Percentiles rank a stretch among this genome's conserved stretches.
These are phyloP conservation scores for Phoenicopterus ruber DNA, from an alignment of 2,113 vertebrate species.

Conservation along the genomic window DNA sequence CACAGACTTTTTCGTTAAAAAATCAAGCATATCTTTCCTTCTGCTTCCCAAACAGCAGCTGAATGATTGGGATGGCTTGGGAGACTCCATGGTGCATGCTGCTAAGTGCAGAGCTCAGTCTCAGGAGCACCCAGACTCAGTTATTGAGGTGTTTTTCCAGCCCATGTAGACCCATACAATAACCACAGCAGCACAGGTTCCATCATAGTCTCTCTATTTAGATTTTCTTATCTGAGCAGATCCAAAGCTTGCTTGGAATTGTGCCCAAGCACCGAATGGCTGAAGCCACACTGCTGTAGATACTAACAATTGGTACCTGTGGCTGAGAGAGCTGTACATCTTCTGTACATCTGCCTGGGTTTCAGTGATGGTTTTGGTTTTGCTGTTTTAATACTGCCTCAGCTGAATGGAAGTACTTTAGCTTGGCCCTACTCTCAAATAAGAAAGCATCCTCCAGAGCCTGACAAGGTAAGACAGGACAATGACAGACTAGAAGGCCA, in stretches of 20 bases:
- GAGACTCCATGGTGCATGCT: background rate
- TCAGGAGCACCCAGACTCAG: background rate
- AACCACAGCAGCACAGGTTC: background rate
- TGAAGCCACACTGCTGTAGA: background rate
- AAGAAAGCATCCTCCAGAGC: background rate
- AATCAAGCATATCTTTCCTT: background rate
- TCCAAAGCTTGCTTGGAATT: background rate
- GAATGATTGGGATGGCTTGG: background rate
- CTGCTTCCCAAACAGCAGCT: background rate
- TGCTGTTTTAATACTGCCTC: background rate
- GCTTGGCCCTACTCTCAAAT: background rate
- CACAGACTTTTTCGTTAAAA: background rate
- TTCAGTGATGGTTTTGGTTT: background rate
- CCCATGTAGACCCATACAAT: background rate
- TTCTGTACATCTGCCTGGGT: background rate
- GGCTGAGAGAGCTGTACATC: background rate
- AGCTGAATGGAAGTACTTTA: background rate
- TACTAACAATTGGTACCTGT: background rate
- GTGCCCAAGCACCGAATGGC: background rate
- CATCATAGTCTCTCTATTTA: background rate
- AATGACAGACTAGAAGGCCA: background rate
- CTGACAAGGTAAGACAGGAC: background rate
- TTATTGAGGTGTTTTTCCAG: background rate
- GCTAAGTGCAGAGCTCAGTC: background rate
- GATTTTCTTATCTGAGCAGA: background rate